These are phyloP conservation scores for Actinostola sp. DNA, from an alignment of 92 coral and sea anemone species.

Conservation along the genomic window DNA sequence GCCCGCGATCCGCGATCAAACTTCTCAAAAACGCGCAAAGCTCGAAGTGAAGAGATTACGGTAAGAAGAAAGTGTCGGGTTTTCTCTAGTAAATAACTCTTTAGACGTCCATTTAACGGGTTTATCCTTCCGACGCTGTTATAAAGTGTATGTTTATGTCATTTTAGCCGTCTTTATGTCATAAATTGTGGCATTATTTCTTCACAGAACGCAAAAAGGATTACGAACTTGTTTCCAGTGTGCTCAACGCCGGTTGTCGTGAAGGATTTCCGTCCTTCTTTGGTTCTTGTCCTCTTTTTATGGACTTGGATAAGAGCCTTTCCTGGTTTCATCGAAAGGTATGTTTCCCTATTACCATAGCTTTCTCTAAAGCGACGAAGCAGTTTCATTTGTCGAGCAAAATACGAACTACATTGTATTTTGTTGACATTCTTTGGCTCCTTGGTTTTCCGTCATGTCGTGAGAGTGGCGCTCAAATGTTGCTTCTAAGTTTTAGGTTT, in stretches of 20 bases:
- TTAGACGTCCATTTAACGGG: not conserved
- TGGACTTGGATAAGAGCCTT: conserved; percentile 87
- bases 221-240: no score
- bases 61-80: not conserved
- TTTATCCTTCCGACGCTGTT: not conserved
- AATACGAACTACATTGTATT: not conserved
- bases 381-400: not conserved
- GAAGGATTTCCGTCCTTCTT: not conserved
- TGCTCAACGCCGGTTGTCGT: conserved; percentile 18
- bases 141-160: not conserved
- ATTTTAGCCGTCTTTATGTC: not conserved
- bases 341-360: conserved; percentile 11
- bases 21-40: not conserved
- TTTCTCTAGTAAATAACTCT: not conserved
- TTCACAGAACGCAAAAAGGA: no score
- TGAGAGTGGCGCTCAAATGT: no score
- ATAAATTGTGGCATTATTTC: not conserved
- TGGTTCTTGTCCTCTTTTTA: conserved; percentile 40
- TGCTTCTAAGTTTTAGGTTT: no score
- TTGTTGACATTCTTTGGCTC: conserved; percentile 8
- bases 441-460: not conserved
- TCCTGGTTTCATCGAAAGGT: conserved; percentile 98
- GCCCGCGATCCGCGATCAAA: not conserved
- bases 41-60: not conserved
- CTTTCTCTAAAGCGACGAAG: not conserved